These are phyloP conservation scores for Morpho helenor DNA, from an alignment of 2,888 invertebrate genomes.

Conservation along the genomic window DNA sequence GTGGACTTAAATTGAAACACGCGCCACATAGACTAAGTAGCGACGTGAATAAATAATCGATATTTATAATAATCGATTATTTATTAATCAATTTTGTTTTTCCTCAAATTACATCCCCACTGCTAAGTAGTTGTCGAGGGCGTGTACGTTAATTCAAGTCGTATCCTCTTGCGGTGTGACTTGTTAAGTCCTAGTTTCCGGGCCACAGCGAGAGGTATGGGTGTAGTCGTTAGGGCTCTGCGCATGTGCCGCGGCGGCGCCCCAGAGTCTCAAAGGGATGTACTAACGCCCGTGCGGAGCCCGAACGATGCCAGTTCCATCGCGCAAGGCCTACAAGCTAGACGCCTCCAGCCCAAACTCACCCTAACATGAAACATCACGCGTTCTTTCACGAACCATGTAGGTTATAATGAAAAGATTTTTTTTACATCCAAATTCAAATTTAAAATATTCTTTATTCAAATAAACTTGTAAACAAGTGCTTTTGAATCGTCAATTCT, in stretches of 20 bases:
- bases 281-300: slow-evolving; percentile 61
- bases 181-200: slow-evolving; percentile 73
- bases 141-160: slow-evolving; percentile 8
- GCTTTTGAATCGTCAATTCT: too few species aligned
- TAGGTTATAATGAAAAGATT: slow-evolving; percentile 34
- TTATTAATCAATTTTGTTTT: too few species aligned
- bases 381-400: slow-evolving; percentile 43
- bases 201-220: slow-evolving; percentile 68
- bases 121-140: slow-evolving; percentile 5
- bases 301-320: slow-evolving; percentile 57
- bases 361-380: slow-evolving; percentile 33
- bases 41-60: too few species aligned
- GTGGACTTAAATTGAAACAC: too few species aligned
- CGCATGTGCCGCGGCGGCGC: slow-evolving; percentile 72
- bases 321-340: slow-evolving; percentile 47
- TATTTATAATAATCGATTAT: too few species aligned
- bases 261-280: slow-evolving; percentile 67
- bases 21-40: background rate
- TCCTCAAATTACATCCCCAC: too few species aligned
- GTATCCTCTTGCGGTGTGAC: slow-evolving; percentile 57
- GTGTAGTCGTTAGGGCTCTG: slow-evolving; percentile 68
- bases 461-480: too few species aligned
- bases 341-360: slow-evolving; percentile 38
- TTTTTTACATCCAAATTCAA: background rate
- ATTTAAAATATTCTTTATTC: background rate